phyloP scores from a whole-genome alignment of 2,113 vertebrate species.

The Tenebrosternarchus preto region DNA sequence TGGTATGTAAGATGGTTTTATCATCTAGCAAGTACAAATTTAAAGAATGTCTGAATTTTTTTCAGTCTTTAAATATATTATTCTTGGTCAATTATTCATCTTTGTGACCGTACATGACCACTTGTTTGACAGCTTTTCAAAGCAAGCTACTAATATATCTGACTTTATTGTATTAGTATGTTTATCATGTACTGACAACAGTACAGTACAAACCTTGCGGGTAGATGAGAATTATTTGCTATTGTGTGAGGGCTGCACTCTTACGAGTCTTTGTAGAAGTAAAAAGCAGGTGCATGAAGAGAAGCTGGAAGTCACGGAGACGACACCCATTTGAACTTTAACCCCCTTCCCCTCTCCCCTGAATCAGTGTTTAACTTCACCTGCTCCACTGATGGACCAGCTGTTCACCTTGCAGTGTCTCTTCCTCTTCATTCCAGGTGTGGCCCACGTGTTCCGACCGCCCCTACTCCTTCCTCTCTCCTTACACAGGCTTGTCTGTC shows the following conservation, averaged over 20 bases:
- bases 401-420: constrained; percentile 82
- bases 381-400: constrained; percentile 11
- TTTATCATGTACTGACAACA: not conserved
- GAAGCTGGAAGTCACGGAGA: not conserved
- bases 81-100: not conserved
- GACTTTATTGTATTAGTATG: constrained; percentile 3
- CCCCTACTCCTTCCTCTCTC: constrained; percentile 52
- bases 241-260: not conserved
- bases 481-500: constrained; percentile 68
- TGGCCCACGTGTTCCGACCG: not conserved
- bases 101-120: not conserved
- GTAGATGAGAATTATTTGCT: not conserved
- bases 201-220: not conserved
- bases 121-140: not conserved
- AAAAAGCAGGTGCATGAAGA: not conserved
- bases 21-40: not conserved
- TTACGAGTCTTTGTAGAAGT: not conserved
- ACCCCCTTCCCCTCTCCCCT: too few species aligned
- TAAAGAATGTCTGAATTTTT: not conserved
- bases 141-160: not conserved
- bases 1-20: too few species aligned
- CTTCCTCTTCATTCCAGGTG: constrained; percentile 63
- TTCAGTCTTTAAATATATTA: not conserved
- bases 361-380: constrained; percentile 5
- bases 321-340: not conserved